phyloP scores from a whole-genome alignment of 1,140 invertebrate species.

The Varroa destructor region DNA sequence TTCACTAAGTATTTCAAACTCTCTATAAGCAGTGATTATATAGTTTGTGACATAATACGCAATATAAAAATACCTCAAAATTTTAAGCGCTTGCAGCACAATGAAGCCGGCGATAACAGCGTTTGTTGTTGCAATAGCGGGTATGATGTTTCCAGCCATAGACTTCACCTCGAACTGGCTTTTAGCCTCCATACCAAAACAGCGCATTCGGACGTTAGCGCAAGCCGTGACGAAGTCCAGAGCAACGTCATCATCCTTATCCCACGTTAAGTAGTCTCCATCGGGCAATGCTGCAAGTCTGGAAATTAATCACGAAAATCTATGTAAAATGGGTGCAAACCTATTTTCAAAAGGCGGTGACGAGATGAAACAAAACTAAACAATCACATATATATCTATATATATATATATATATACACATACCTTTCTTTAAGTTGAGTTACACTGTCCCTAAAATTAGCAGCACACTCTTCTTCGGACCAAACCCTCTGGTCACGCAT shows the following conservation, averaged over 20 bases:
- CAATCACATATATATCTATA: slow-evolving; percentile 2
- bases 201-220: slow-evolving; percentile 77
- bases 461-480: slow-evolving; percentile 58
- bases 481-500: slow-evolving; percentile 61
- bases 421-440: slow-evolving; percentile 51
- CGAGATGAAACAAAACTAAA: not conserved
- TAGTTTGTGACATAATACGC: not conserved
- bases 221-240: slow-evolving; percentile 95
- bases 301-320: not conserved
- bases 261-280: slow-evolving; percentile 73
- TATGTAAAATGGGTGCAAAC: not conserved
- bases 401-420: no score
- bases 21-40: slow-evolving; percentile 2
- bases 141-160: slow-evolving; percentile 94
- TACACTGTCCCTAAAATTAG: slow-evolving; percentile 61
- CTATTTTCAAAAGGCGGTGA: slow-evolving; percentile 30
- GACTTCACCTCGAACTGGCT: slow-evolving; percentile 91
- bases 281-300: slow-evolving; percentile 35
- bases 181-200: slow-evolving; percentile 77
- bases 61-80: slow-evolving; percentile 39
- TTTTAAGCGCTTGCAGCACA: slow-evolving; percentile 69
- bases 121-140: slow-evolving; percentile 96
- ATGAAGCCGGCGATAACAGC: slow-evolving; percentile 89
- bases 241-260: slow-evolving; percentile 83
- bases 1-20: not conserved